phyloP scores from a whole-genome alignment of 2,888 invertebrate genomes.

The Tillus elongatus region DNA sequence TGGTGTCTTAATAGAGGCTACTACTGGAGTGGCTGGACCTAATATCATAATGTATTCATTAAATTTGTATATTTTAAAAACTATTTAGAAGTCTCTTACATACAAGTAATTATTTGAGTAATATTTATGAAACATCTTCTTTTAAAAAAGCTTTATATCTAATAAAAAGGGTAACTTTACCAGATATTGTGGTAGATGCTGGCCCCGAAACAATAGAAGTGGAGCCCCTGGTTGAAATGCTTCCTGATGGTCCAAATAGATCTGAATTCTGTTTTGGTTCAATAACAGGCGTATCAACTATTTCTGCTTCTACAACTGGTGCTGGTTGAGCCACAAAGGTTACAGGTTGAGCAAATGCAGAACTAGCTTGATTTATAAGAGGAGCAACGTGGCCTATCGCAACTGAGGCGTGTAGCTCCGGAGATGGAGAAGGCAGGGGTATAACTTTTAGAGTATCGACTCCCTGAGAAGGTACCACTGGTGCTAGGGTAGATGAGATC shows the following conservation, averaged over 20 bases:
- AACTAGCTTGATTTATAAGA: too few relatives aligned
- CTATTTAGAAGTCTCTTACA: too few relatives aligned
- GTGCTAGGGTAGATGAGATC: constrained; percentile 18
- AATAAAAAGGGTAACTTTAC: constrained; percentile 18
- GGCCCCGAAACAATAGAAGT: constrained; percentile 35
- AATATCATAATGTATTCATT: too few relatives aligned
- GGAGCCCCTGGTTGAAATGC: constrained; percentile 32
- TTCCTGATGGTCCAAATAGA: constrained; percentile 35
- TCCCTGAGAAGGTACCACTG: constrained; percentile 17
- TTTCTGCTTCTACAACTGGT: constrained; percentile 26
- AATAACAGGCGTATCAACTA: constrained; percentile 25
- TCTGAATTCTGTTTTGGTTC: constrained; percentile 28
- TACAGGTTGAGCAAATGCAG: constrained; percentile 18
- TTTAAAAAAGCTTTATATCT: not conserved
- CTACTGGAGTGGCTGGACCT: too few relatives aligned
- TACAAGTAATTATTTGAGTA: not conserved
- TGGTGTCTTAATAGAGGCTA: too few relatives aligned
- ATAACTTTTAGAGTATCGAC: constrained; percentile 9
- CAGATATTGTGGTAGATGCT: constrained; percentile 35
- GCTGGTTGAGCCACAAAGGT: constrained; percentile 20
- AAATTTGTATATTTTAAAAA: too few relatives aligned
- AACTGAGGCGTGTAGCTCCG: too few relatives aligned
- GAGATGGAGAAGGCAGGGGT: too few relatives aligned
- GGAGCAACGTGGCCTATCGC: not conserved
- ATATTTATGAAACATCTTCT: not conserved